Evolutionary conservation across 2,888 invertebrate genomes (phyloP), one percentile per base, ranked within the genome.

Genomic region (Watsonalla binaria): DNA sequence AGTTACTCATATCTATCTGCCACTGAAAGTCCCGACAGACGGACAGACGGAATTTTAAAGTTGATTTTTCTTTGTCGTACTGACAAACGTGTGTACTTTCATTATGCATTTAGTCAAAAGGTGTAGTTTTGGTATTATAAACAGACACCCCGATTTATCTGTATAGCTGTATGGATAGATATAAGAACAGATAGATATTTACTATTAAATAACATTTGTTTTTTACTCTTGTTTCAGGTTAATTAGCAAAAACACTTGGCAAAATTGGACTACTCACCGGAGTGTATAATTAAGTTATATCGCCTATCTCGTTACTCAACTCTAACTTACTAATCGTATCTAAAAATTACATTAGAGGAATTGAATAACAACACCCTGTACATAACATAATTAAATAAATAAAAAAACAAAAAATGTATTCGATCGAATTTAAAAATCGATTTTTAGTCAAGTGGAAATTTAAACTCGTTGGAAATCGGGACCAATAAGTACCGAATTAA

Each of bases 181-280:
- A 24, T n/a, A n/a, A n/a, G n/a, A n/a, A n/a, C n/a, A n/a, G n/a
- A 24, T 4, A 24, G 24, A 24, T 24, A 24, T 24, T 24, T 24
- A 24, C 24, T 24, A 24, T 47, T 39, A 14, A 11, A 59, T 37
- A 57, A 61, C 62, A 52, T 47, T 47, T 61, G 61, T 54, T 58
- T 61, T 39, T 5, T 37, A 37, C 37, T 51, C 71, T 76, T 83
- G 79, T 85, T 85, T 60, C 85, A 85, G 85, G 81, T 76, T 80
- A 78, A 74, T 75, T 78, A 79, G 66, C 58, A 54, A 62, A 24
- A 74, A 63, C 69, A 60, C 66, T 69, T 57, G 57, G 62, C 51
- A 59, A 60, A 60, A 66, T 66, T 68, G 69, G 68, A 66, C 67
- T 66, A 45, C 51, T 64, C 66, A 57, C n/a, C 63, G 39, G 56